phyloP scores from a whole-genome alignment of 2,888 invertebrate genomes.

The Eristalinus sepulchralis region DNA sequence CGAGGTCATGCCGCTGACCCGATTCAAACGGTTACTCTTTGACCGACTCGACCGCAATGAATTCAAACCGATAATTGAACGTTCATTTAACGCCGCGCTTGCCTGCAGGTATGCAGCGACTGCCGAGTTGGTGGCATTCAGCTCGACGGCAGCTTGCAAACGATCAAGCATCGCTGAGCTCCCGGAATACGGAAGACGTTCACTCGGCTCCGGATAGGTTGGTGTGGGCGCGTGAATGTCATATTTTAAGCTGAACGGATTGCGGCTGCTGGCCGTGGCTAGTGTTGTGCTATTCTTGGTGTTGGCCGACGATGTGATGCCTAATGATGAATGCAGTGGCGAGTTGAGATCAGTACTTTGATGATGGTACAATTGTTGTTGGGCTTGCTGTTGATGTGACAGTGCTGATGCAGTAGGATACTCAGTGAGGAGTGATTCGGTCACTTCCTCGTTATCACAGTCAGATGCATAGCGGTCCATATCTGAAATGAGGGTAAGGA shows the following conservation, averaged over 20 bases:
- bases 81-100: conserved; percentile 67
- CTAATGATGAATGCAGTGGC: conserved; percentile 72
- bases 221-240: conserved; percentile 74
- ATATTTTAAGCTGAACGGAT: conserved; percentile 79
- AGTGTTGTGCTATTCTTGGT: conserved; percentile 73
- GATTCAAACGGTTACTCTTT: conserved; percentile 74
- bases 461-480: conserved; percentile 89
- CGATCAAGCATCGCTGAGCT: conserved; percentile 75
- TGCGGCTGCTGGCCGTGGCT: conserved; percentile 77
- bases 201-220: conserved; percentile 73
- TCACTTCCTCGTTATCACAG: conserved; percentile 85
- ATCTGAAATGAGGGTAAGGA: conserved; percentile 80
- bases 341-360: conserved; percentile 74
- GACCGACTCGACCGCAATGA: conserved; percentile 79
- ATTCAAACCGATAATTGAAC: conserved; percentile 77
- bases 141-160: conserved; percentile 72
- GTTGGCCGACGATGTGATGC: conserved; percentile 68
- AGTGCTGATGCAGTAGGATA: conserved; percentile 79
- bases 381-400: conserved; percentile 74
- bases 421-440: conserved; percentile 77
- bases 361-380: conserved; percentile 55
- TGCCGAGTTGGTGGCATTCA: conserved; percentile 62
- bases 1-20: conserved; percentile 83
- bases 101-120: conserved; percentile 63
- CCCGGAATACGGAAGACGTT: conserved; percentile 75